Conservation (phyloP, 2,888 invertebrate genomes). For the Nymphalis polychloros region DNA sequence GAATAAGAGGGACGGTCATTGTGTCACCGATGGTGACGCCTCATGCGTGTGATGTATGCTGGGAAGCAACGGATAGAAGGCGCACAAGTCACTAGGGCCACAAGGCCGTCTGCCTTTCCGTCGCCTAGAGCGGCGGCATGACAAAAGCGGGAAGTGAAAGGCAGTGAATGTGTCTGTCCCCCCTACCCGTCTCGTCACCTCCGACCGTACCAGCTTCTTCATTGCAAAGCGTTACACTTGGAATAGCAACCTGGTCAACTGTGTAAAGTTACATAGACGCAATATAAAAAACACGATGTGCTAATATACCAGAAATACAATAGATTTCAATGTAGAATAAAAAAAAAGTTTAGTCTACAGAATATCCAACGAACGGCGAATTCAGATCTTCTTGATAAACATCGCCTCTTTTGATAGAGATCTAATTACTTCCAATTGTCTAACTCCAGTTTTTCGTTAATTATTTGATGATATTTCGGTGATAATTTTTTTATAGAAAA, state of each 20-base stretch:
- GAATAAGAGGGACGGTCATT: conserved; percentile 41
- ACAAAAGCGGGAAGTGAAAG: conserved; percentile 82
- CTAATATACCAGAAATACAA: not conserved
- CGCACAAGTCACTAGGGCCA: conserved; percentile 52
- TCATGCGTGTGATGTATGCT: conserved; percentile 50
- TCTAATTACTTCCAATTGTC: too few relatives aligned
- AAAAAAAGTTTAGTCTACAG: not conserved
- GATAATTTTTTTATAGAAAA: too few relatives aligned
- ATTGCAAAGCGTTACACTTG: conserved; percentile 37
- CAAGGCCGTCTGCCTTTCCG: conserved; percentile 79
- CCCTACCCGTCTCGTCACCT: conserved; percentile 63
- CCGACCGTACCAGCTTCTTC: conserved; percentile 44
- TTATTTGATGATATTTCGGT: too few relatives aligned
- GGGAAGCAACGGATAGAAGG: conserved; percentile 72
- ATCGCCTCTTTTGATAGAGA: conserved; percentile 2
- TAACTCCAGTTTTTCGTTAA: too few relatives aligned
- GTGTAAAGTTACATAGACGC: not conserved
- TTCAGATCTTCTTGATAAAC: not conserved
- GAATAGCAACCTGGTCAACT: conserved; percentile 22
- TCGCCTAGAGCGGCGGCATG: conserved; percentile 69
- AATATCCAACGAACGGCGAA: not conserved
- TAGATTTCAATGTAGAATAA: too few relatives aligned
- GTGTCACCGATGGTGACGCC: conserved; percentile 49
- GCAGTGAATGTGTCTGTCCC: conserved; percentile 72
- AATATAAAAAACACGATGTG: conserved; percentile 1